Base-by-base conservation (phyloP, 2,113 vertebrate species). In the Phyllopteryx taeniolatus region DNA sequence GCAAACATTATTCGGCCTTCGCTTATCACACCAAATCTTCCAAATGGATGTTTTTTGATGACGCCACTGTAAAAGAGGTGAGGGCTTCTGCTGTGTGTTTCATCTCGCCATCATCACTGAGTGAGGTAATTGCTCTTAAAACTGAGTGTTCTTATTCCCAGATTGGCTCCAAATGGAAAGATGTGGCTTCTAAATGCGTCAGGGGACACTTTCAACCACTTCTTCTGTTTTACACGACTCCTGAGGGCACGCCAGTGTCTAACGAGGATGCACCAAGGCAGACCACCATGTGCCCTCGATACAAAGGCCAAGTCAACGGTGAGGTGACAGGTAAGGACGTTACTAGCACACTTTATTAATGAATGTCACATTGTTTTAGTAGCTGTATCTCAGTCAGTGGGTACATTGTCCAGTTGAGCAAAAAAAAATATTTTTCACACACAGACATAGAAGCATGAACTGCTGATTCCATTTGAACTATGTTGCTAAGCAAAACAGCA, bases 61-160 rank as follows among this genome's bases (percentile, higher is more conserved):
- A 99, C 77, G 98, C 98, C 60, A 96, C 94, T 57, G 98, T 99
- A 13, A 99, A 99, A 86, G 98, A 99, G 95, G 98, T 98, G 81
- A 88, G 85, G 20, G 67, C 13, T 33, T 57, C 46, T 75, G 44
- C 57, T 31, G 19, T 74, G 72, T 83, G 66, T 75, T 64, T 31
- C 3, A 44, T 76, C 81, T 33, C 62, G 59, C 56, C 54, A n/a
- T 27, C 17, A 15, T 42, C 67, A 64, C 42, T 44, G 11, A 79
- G 42, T 73, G 46, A 31, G 2, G 31, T 68, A 63, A 68, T 60
- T 62, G 54, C 62, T 64, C 70, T 82, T 33, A 68, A 5, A 71
- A 66, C 57, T 68, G 31, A 31, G 35, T 12, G 15, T 66, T 19
- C 2, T 73, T 64, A 69, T 63, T 44, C 22, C 53, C 67, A 99